A percentile compares a stretch with the other conserved stretches of the same genome.
Evolutionary conservation across 2,888 invertebrate genomes (phyloP).

Genomic region (Megaustenia siamemsis): DNA sequence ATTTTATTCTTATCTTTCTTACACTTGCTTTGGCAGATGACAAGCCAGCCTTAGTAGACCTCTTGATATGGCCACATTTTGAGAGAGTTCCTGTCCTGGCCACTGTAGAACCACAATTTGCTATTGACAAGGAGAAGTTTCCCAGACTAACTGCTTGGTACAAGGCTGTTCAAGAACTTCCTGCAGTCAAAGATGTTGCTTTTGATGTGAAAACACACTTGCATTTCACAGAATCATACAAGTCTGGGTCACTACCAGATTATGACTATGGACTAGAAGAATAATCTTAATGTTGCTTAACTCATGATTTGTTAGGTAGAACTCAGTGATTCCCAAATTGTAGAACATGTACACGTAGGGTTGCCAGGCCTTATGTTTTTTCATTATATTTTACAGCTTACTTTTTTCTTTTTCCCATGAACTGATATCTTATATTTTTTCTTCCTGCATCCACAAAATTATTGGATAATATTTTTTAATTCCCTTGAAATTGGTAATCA

Average conservation of each 20-base stretch:
- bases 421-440: too few relatives aligned
- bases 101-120: constrained; percentile 36
- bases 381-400: too few relatives aligned
- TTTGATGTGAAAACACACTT: constrained; percentile 15
- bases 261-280: constrained; percentile 12
- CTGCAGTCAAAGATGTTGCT: constrained; percentile 63
- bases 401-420: too few relatives aligned
- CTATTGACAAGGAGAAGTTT: constrained; percentile 54
- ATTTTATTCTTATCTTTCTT: too few relatives aligned
- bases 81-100: constrained; percentile 62
- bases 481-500: too few relatives aligned
- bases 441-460: too few relatives aligned
- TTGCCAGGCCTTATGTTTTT: too few relatives aligned
- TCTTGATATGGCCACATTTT: constrained; percentile 73
- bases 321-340: too few relatives aligned
- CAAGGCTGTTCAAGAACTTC: constrained; percentile 60
- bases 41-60: constrained; percentile 65
- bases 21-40: constrained; percentile 62
- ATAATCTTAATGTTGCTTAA: too few relatives aligned
- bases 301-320: too few relatives aligned
- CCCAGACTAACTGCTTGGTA: constrained; percentile 62
- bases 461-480: too few relatives aligned
- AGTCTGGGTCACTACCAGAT: constrained; percentile 22
- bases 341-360: too few relatives aligned
- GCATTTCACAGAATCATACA: neutral